Percentiles rank a stretch among this genome's conserved stretches.
These are phyloP conservation scores for Spinus pinus DNA, from an alignment of 2,797 vertebrate species.

Conservation along the genomic window DNA sequence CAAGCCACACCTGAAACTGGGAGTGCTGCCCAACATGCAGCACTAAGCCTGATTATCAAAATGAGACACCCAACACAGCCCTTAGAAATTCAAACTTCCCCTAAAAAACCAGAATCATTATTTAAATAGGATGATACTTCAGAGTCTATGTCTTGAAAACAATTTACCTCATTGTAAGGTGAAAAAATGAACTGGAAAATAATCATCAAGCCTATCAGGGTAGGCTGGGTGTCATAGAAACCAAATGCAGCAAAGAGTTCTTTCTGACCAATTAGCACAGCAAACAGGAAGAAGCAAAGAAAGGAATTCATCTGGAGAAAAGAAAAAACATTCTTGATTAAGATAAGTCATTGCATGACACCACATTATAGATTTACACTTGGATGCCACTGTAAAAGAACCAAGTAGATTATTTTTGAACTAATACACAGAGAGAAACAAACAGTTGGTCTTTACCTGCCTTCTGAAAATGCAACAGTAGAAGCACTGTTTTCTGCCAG, in stretches of 20 bases:
- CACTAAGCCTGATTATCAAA: not conserved
- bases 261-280: conserved; percentile 90
- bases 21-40: not conserved
- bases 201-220: conserved; percentile 96
- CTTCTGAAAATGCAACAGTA: not conserved
- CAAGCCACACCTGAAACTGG: not conserved
- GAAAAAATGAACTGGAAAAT: conserved; percentile 99
- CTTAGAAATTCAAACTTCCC: not conserved
- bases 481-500: not conserved
- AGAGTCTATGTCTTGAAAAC: not conserved
- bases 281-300: conserved; percentile 96
- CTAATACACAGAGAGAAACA: not conserved
- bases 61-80: not conserved
- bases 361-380: not conserved
- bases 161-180: conserved; percentile 95
- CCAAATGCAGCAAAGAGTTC: conserved; percentile 97
- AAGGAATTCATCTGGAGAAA: conserved; percentile 93
- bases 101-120: not conserved
- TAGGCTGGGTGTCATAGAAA: conserved; percentile 91
- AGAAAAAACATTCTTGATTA: conserved; percentile 16
- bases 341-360: not conserved
- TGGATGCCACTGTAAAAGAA: not conserved
- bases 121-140: not conserved
- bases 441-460: not conserved
- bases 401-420: not conserved